Conservation (phyloP, 1,140 invertebrate species). For the Palaemon carinicauda region DNA sequence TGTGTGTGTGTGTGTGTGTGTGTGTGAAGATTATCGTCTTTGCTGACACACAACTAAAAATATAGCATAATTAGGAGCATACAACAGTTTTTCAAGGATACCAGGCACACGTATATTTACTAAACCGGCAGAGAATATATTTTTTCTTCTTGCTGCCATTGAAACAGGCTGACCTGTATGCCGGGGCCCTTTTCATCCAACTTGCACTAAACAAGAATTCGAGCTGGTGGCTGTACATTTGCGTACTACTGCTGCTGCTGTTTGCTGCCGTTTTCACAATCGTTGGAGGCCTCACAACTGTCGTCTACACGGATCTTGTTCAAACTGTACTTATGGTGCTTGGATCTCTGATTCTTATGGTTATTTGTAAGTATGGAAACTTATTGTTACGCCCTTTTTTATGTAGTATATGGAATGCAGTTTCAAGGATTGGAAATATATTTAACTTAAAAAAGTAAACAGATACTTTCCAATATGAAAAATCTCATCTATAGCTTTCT, state of each 20-base stretch:
- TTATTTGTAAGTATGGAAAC: conserved; percentile 51
- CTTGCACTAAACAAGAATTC: conserved; percentile 51
- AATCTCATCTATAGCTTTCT: no score
- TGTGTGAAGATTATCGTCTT: no score
- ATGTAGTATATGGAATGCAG: no score
- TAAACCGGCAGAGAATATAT: no score
- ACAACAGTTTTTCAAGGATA: no score
- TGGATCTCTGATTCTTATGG: conserved; percentile 69
- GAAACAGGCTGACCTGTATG: conserved; percentile 69
- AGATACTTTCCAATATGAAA: no score
- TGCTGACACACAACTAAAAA: no score
- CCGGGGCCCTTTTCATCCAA: conserved; percentile 69
- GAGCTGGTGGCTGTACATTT: conserved; percentile 64
- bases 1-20: no score
- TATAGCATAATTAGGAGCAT: no score
- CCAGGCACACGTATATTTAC: no score
- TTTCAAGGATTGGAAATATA: background rate
- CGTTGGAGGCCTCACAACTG: conserved; percentile 69
- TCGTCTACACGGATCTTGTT: conserved; percentile 72
- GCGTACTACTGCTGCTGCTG: conserved; percentile 66
- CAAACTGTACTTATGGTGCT: conserved; percentile 71
- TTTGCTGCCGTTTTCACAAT: conserved; percentile 69
- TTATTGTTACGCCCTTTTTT: background rate
- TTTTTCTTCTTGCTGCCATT: background rate
- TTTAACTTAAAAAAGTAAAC: no score